Percentiles rank a stretch among this genome's conserved stretches.
Conservation (phyloP, 2,113 vertebrate genomes). For the Lycaon pictus region DNA sequence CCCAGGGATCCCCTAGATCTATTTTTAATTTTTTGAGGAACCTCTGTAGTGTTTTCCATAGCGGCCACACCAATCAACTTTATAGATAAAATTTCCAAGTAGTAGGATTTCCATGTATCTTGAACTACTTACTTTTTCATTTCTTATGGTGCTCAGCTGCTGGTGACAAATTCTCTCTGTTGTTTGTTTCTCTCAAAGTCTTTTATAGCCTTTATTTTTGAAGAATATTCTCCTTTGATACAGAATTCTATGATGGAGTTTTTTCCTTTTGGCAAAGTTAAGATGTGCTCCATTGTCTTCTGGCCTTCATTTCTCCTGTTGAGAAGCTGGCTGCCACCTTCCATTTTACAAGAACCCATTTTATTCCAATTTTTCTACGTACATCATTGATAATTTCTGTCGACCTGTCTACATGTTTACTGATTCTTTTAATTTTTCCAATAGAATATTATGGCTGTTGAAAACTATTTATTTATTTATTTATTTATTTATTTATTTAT, state of each 20-base stretch:
- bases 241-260: neutral
- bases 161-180: neutral
- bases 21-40: neutral
- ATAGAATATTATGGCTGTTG: neutral
- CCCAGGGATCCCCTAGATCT: no score
- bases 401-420: neutral
- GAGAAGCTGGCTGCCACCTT: neutral
- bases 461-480: neutral
- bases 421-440: neutral
- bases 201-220: neutral
- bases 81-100: neutral
- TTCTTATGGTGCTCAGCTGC: neutral
- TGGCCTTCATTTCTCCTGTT: neutral
- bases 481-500: no score
- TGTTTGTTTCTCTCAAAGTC: neutral
- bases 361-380: neutral
- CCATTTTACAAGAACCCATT: neutral
- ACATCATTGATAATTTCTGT: neutral
- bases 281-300: neutral
- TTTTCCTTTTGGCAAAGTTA: neutral
- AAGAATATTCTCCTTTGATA: neutral
- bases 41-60: neutral
- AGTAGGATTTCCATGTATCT: neutral
- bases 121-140: neutral
- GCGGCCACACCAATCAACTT: neutral